A percentile compares a stretch with the other conserved stretches of the same genome.
These are phyloP conservation scores for Salvelinus namaycush DNA, from an alignment of 2,113 vertebrate species.

Conservation along the genomic window DNA sequence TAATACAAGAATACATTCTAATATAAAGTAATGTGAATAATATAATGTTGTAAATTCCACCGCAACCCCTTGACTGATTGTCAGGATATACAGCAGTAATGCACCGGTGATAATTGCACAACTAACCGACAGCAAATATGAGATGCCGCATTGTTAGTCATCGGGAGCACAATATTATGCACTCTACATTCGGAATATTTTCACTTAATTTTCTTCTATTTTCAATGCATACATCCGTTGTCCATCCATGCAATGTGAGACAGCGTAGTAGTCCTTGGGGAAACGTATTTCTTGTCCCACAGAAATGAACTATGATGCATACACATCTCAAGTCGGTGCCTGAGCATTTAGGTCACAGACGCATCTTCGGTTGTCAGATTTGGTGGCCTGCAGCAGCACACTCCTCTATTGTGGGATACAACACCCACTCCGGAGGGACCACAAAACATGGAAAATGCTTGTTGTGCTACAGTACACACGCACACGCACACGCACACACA, in stretches of 20 bases:
- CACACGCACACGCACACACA: too few species aligned
- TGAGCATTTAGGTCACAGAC: conserved; percentile 53
- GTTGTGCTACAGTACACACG: too few species aligned
- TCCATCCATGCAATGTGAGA: not conserved
- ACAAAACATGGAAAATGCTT: conserved; percentile 24
- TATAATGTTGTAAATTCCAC: too few species aligned
- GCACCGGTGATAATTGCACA: too few species aligned
- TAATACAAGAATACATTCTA: too few species aligned
- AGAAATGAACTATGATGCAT: conserved; percentile 27
- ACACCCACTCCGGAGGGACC: conserved; percentile 40
- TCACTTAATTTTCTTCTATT: too few species aligned
- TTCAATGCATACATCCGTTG: too few species aligned
- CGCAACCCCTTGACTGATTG: too few species aligned
- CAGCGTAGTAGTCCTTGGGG: not conserved
- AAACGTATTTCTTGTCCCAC: conserved; percentile 6
- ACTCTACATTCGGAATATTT: not conserved
- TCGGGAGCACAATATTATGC: not conserved
- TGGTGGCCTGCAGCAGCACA: conserved; percentile 34
- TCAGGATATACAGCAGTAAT: too few species aligned
- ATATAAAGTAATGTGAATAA: too few species aligned
- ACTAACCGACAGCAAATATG: too few species aligned
- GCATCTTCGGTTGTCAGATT: conserved; percentile 24
- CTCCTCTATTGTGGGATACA: conserved; percentile 37
- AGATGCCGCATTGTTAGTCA: too few species aligned
- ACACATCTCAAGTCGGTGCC: conserved; percentile 14